Conservation (phyloP, 2,888 invertebrate genomes). For the Apocheima hispidaria region DNA sequence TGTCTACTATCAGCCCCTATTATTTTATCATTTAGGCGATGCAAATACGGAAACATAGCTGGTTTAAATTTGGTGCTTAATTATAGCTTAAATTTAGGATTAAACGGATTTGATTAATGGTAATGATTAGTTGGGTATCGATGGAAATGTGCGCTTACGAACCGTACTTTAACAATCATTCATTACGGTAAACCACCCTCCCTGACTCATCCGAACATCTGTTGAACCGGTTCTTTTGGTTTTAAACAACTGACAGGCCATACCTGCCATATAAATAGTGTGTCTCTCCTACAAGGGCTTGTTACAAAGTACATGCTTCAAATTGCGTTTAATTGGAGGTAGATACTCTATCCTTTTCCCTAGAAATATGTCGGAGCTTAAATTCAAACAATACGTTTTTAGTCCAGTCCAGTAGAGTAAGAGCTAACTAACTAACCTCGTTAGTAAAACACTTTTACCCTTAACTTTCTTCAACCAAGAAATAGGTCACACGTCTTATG, state of each 20-base stretch:
- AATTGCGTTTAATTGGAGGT: neutral
- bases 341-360: too few relatives aligned
- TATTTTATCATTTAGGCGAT: slow-evolving; percentile 83
- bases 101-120: slow-evolving; percentile 42
- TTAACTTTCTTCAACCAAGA: neutral
- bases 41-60: slow-evolving; percentile 69
- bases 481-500: slow-evolving; percentile 4
- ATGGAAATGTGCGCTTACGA: slow-evolving; percentile 29
- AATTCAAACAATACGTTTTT: too few relatives aligned
- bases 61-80: slow-evolving; percentile 67
- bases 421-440: neutral
- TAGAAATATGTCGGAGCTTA: too few relatives aligned
- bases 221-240: slow-evolving; percentile 41
- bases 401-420: neutral
- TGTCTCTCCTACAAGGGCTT: neutral
- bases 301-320: neutral
- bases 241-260: slow-evolving; percentile 1
- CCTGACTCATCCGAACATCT: slow-evolving; percentile 45
- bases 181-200: slow-evolving; percentile 48
- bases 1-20: slow-evolving; percentile 80
- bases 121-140: slow-evolving; percentile 40
- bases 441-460: neutral
- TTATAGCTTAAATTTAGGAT: slow-evolving; percentile 50
- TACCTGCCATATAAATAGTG: neutral
- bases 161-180: slow-evolving; percentile 54